Base-by-base conservation (phyloP, 1,140 invertebrate genomes). In the Steinernema feltiae region DNA sequence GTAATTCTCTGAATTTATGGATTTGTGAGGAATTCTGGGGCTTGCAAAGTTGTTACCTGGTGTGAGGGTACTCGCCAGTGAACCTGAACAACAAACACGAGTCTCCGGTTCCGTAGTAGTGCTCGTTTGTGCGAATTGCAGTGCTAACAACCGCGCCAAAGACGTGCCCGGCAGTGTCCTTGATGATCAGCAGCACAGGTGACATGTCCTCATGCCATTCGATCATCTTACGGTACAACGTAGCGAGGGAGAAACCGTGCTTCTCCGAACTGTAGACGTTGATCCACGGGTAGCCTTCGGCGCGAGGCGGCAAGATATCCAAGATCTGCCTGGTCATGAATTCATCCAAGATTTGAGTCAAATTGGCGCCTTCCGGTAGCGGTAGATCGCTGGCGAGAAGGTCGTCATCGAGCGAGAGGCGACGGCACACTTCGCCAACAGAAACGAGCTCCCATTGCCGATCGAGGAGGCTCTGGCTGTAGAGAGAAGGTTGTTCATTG, bases 61-160 rank as follows among this genome's bases (percentile, higher is more conserved):
- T 85, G 32, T 85, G 85, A 3, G 84, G 85, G 92, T 41, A 84
- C 75, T 82, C 84, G 17, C 83, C 84, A 86, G 88, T 80, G 78
- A 92, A 91, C 87, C 97, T 96, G 80, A 93, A 92, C 89, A 93
- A 97, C 70, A 99, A 90, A 80, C 97, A 91, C 29, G 94, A 96
- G 87, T 98, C 95, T 31, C 97, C 97, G 12, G 94, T 99, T 76
- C 97, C 97, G 88, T 98, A 99, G 87, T 98, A 99, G 87, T 95
- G 93, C 84, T 99, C 96, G 53, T 93, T 94, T 30, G 93, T 91
- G 85, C 92, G 92, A 35, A 98, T 88, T 30, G 93, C 91, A 87
- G 92, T 93, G n/a, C 94, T 95, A 69, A 94, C 93, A 82, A 98
- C 88, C 30, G 94, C 95, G 81, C 97, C 97, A 89, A 99, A 99